Evolutionary conservation across 2,888 invertebrate species (phyloP), one percentile per base, ranked within the genome.

Genomic region (Apoda limacodes): DNA sequence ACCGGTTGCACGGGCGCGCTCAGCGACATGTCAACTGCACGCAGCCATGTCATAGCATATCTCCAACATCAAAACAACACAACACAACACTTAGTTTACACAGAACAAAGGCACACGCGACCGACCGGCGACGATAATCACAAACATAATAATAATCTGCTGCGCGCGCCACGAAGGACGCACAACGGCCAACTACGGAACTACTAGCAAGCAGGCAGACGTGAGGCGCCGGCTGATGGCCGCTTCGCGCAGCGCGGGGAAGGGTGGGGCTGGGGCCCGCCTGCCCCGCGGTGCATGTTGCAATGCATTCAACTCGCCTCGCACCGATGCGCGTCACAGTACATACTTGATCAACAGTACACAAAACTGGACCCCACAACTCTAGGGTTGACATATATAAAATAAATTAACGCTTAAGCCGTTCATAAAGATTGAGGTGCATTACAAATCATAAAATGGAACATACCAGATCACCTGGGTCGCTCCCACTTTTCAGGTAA

Each of bases 11-110:
- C 68, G 67, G 75, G 72, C 68, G 76, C 75, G 74, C 67, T 71
- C 66, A 76, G 60, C 63, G 80, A 76, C 81, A 78, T 80, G 71
- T 78, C 80, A 78, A 74, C 78, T 78, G 63, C 70, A 67, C 56
- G 55, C 52, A 55, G 59, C 69, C 80, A 80, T 80, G 50, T 61
- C 63, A 60, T 46, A 55, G 52, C 45, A 56, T 65, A 69, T 68
- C 55, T 53, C 62, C 57, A 55, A 49, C 55, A 60, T 50, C 41
- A 35, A 51, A 59, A 57, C 52, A 56, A 60, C 60, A 67, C 64
- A 52, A 52, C 52, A 58, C 54, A 51, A 49, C 62, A 66, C 68
- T 53, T 7, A 44, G 52, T 46, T 42, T 58, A 46, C 70, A 74
- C 71, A 48, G 60, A 62, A 71, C 66, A 69, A 71, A 66, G 60